Evolutionary conservation across 2,113 vertebrate genomes (phyloP).

Genomic region (Channa maculata): DNA sequence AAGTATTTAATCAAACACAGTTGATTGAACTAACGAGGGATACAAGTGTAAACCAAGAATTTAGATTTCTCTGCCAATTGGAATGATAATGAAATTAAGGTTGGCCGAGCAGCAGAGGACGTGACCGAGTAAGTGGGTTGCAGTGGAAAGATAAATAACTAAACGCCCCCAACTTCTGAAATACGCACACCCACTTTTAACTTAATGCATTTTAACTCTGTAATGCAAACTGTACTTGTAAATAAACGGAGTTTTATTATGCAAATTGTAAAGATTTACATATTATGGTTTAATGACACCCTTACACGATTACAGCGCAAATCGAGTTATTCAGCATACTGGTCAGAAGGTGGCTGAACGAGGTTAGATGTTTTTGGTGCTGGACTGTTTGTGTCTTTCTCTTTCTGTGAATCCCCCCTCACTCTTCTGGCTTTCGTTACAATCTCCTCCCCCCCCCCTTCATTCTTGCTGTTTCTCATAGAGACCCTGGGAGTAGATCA

Average conservation of each 20-base stretch:
- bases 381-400: neutral
- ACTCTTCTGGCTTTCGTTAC: neutral
- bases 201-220: neutral
- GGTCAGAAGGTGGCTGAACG: neutral
- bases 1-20: too few relatives aligned
- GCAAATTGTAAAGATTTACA: too few relatives aligned
- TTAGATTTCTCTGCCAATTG: too few relatives aligned
- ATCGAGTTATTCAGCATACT: neutral
- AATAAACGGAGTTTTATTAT: too few relatives aligned
- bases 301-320: neutral
- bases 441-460: neutral
- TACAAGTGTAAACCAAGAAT: too few relatives aligned
- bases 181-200: constrained; percentile 14
- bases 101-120: too few relatives aligned
- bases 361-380: too few relatives aligned
- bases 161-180: neutral
- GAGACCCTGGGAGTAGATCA: constrained; percentile 25
- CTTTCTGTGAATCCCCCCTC: neutral
- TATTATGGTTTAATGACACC: too few relatives aligned
- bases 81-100: too few relatives aligned
- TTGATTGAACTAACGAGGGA: too few relatives aligned
- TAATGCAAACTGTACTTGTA: too few relatives aligned
- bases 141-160: constrained; percentile 8
- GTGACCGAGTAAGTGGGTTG: too few relatives aligned
- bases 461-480: constrained; percentile 39